Evolutionary conservation across 2,888 invertebrate species (phyloP).

Genomic region (Litoditis marina): DNA sequence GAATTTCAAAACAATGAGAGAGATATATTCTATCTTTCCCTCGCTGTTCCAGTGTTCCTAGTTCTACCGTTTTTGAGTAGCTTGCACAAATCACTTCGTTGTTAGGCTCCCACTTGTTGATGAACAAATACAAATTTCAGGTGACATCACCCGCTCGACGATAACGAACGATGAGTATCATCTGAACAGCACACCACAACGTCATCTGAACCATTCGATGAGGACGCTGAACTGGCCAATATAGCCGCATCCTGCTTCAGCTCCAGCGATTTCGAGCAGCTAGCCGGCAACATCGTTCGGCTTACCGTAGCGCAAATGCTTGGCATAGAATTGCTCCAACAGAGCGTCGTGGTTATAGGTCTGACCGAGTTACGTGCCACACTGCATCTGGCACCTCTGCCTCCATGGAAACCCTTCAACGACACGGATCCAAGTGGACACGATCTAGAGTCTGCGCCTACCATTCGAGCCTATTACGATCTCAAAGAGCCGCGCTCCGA

Average conservation of each 20-base stretch:
- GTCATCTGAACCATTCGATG: background rate
- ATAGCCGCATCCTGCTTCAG: constrained; percentile 7
- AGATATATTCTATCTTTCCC: no score
- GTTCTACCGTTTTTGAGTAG: no score
- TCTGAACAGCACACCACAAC: constrained; percentile 1
- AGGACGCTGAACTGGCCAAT: constrained; percentile 6
- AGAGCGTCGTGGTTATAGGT: constrained; percentile 1
- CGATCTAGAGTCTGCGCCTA: constrained; percentile 6
- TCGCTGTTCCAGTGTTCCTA: no score
- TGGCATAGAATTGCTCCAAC: background rate
- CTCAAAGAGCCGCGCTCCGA: constrained; percentile 5
- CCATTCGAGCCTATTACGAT: constrained; percentile 14
- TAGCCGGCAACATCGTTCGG: constrained; percentile 5
- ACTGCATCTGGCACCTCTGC: constrained; percentile 5
- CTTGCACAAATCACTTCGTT: no score
- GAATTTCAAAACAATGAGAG: no score
- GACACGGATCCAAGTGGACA: constrained; percentile 4
- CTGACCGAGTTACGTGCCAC: constrained; percentile 5
- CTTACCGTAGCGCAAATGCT: constrained; percentile 5
- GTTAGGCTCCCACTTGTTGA: no score
- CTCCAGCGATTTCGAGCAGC: constrained; percentile 12
- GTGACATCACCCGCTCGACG: background rate
- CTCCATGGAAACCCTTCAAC: constrained; percentile 11
- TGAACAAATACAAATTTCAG: constrained; percentile 8
- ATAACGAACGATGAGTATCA: background rate